Base-by-base conservation (phyloP, 2,888 invertebrate genomes). In the Nomada hirtipes region DNA sequence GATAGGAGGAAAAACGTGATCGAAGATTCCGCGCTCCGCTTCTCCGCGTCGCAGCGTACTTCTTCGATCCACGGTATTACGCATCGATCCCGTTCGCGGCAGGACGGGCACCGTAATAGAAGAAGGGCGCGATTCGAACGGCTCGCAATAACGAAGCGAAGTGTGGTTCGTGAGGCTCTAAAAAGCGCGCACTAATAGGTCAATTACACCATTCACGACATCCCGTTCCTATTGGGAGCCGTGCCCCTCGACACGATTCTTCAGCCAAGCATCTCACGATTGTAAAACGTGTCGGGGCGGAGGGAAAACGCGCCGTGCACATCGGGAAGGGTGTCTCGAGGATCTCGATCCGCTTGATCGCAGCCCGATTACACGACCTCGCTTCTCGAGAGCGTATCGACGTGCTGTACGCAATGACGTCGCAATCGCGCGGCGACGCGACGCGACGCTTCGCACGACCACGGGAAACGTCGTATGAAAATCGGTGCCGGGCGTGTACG, bases 311-410 rank as follows among this genome's bases (percentile, higher is more conserved):
- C 75, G 80, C 71, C 44, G 81, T 44, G 47, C 53, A 59, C 47
- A 50, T 65, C 72, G 53, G 64, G 20, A 68, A 76, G 83, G 83
- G 78, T 72, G 70, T 68, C 72, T 82, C 83, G 83, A 83, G 83
- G 72, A 83, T 83, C 78, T 75, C 78, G 83, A 83, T 83, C 83
- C 60, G 74, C 53, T 78, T 72, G 87, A 80, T 87, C 85, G 79
- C 71, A 69, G 73, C 64, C 69, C 82, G 87, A 86, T 87, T 87
- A 78, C 82, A 71, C 79, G 70, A 47, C 55, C 61, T 52, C 47
- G 76, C 55, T 60, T 50, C 87, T 84, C 84, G 87, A 86, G 79
- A 80, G 84, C 75, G 79, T 73, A 73, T 84, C 79, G 82, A 84
- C 60, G 86, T 53, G 64, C 71, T 42, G 79, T 65, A n/a, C n/a